Evolutionary conservation across 2,113 vertebrate genomes (phyloP).

Genomic region (Cichladusa arquata): DNA sequence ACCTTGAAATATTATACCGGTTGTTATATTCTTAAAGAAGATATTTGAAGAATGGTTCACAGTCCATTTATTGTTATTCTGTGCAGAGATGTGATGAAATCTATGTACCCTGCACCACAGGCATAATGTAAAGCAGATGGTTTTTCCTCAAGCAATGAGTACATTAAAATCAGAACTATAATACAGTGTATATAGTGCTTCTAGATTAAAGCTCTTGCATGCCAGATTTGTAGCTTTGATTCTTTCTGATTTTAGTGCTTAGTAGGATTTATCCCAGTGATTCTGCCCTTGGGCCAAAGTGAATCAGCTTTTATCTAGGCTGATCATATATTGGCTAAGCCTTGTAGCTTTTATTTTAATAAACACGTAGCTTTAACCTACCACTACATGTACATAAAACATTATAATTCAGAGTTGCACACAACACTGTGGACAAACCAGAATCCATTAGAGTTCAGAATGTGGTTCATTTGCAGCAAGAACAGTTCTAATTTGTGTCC

Average conservation of each 20-base stretch:
- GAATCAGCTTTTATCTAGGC: constrained; percentile 56
- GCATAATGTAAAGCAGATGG: constrained; percentile 75
- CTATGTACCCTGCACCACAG: constrained; percentile 33
- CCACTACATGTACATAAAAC: background rate
- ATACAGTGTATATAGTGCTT: constrained; percentile 50
- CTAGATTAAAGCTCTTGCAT: constrained; percentile 67
- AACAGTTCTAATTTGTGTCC: background rate
- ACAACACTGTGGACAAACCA: background rate
- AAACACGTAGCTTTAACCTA: constrained; percentile 51
- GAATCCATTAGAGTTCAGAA: constrained; percentile 10
- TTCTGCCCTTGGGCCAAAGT: constrained; percentile 59
- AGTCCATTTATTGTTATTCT: constrained; percentile 70
- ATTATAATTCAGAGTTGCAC: constrained; percentile 4
- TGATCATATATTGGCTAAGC: constrained; percentile 38
- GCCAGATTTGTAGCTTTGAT: constrained; percentile 65
- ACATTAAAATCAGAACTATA: constrained; percentile 52
- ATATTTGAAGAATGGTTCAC: constrained; percentile 56
- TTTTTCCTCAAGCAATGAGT: constrained; percentile 40
- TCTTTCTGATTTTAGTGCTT: constrained; percentile 55
- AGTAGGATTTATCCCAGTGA: constrained; percentile 57
- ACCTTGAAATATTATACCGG: constrained; percentile 1
- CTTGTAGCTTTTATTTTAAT: constrained; percentile 55
- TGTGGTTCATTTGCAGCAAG: background rate
- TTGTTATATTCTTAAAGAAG: constrained; percentile 63
- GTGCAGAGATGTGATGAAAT: constrained; percentile 69